Percentiles rank a stretch among this genome's conserved stretches.
These are phyloP conservation scores for Synodontis membranacea DNA, from an alignment of 2,113 vertebrate species.

Conservation along the genomic window DNA sequence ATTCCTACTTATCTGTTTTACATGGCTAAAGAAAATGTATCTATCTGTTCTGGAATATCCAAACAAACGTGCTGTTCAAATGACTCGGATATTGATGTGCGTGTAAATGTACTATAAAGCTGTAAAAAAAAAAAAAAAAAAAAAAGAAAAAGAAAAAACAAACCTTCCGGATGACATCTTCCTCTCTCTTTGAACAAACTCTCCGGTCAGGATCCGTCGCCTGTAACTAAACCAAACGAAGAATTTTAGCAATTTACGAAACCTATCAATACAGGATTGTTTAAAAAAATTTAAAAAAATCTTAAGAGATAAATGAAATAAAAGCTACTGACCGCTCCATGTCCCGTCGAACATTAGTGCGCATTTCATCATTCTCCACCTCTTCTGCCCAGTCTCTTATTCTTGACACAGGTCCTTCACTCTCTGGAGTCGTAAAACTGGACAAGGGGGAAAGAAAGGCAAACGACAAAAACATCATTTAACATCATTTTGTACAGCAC, in stretches of 20 bases:
- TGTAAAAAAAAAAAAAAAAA: too few species aligned
- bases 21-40: too few species aligned
- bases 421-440: slow-evolving; percentile 94
- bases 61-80: not conserved
- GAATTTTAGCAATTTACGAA: not conserved
- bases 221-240: slow-evolving; percentile 78
- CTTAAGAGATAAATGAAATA: not conserved
- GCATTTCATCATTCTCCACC: slow-evolving; percentile 89
- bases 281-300: not conserved
- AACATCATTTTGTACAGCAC: not conserved
- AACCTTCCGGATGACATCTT: slow-evolving; percentile 88
- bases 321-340: slow-evolving; percentile 80
- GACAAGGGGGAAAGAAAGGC: slow-evolving; percentile 4
- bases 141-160: too few species aligned
- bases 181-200: slow-evolving; percentile 80
- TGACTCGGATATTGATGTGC: too few species aligned
- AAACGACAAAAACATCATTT: not conserved
- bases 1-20: too few species aligned
- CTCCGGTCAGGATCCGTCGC: slow-evolving; percentile 86
- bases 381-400: slow-evolving; percentile 86
- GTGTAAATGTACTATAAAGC: too few species aligned
- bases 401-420: slow-evolving; percentile 75
- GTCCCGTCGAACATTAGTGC: slow-evolving; percentile 81
- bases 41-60: too few species aligned
- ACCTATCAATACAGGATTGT: not conserved